These are phyloP conservation scores for Corythornis cristatus DNA, from an alignment of 2,113 vertebrate genomes.

Conservation along the genomic window DNA sequence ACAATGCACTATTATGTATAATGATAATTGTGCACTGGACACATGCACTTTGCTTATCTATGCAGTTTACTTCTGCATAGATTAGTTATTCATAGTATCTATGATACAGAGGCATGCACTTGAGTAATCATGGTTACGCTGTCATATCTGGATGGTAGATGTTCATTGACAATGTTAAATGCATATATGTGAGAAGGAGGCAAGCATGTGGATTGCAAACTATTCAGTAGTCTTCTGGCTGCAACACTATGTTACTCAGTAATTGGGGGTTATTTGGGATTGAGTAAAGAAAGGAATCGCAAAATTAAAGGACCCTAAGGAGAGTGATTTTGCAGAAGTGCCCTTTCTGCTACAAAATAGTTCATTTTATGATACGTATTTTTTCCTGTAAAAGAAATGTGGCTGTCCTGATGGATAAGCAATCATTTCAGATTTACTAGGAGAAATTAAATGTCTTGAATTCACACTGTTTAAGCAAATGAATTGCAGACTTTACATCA, in stretches of 20 bases:
- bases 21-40: neutral
- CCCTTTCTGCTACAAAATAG: neutral
- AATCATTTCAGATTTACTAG: neutral
- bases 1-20: accelerated
- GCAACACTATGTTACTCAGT: neutral
- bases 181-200: neutral
- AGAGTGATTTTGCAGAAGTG: neutral
- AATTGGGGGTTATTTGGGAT: neutral
- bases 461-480: neutral
- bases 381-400: neutral
- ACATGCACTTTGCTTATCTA: neutral
- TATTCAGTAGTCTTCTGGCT: neutral
- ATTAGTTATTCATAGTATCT: neutral
- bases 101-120: neutral
- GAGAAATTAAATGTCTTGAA: neutral
- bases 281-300: neutral
- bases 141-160: neutral
- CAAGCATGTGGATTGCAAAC: neutral
- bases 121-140: neutral
- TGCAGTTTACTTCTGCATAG: neutral
- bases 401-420: neutral
- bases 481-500: neutral
- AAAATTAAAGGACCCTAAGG: neutral
- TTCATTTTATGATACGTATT: neutral
- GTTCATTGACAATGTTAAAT: neutral